Evolutionary conservation across 1,140 invertebrate genomes (phyloP).

Genomic region (Limonius californicus): DNA sequence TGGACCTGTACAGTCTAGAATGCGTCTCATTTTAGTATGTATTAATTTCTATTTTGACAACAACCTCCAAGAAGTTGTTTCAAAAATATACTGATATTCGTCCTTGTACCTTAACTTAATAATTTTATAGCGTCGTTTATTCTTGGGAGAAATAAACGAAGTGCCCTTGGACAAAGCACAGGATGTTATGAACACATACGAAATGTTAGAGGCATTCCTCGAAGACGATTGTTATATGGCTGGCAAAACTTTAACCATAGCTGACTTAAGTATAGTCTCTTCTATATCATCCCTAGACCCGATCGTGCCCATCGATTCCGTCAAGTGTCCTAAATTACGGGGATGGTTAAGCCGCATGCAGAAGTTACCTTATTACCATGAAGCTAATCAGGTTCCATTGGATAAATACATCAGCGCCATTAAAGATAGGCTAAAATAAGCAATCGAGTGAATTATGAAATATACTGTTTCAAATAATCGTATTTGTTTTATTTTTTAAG

Average conservation of each 20-base stretch:
- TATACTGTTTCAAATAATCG: no score
- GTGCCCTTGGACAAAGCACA: neutral
- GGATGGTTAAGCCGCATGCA: constrained; percentile 22
- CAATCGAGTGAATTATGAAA: no score
- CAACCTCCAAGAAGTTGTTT: no score
- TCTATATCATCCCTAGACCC: neutral
- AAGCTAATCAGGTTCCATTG: constrained; percentile 26
- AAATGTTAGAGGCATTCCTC: neutral
- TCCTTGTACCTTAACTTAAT: no score
- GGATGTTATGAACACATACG: neutral
- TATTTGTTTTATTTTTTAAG: no score
- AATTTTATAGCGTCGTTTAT: no score
- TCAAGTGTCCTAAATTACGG: neutral
- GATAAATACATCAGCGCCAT: no score
- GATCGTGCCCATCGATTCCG: neutral
- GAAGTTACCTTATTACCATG: constrained; percentile 31
- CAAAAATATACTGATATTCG: no score
- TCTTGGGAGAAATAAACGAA: no score
- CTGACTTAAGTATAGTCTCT: neutral
- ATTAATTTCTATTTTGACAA: neutral
- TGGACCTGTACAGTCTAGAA: neutral
- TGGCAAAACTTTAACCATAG: neutral
- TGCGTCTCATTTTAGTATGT: neutral
- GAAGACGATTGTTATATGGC: neutral
- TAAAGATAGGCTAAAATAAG: no score